Evolutionary conservation across 2,113 vertebrate species (phyloP), one percentile per base, ranked within the genome.

Genomic region (Raja brachyura): DNA sequence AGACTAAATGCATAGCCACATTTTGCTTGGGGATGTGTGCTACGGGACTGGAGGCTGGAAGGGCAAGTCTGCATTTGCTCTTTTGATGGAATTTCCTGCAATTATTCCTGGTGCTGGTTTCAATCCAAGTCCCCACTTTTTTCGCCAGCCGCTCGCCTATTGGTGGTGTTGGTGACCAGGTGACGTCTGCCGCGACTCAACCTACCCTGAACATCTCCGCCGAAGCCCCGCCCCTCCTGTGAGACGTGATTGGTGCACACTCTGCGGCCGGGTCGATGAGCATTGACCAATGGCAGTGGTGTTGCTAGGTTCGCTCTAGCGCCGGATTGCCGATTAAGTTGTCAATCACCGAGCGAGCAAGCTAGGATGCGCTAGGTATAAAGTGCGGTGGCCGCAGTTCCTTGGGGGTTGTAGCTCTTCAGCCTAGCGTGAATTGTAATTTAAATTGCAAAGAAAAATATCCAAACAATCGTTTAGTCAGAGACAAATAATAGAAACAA

Each of bases 161-260:
- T 86, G 83, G 83, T 16, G 16, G 31, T 4, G 0, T 1, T 4
- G 86, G 86, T 3, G 14, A 16, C 86, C 59, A 20, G 61, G 22
- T 86, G 81, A 85, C 81, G 81, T 85, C 81, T 85, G 20, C 88
- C 63, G 66, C 88, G 18, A 20, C 88, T 18, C 88, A 90, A 68
- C 66, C 88, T 48, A 90, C 31, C 61, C 13, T 92, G 66, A 68
- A 33, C 66, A 10, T 16, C 83, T 11, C 11, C 48, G 22, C 31
- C 76, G 75, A 4, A 9, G 48, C 31, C 18, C 66, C 61, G 63
- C 88, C 66, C 63, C n/a, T 61, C 0, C 16, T 16, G 14, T 8
- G 7, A 5, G 4, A 0, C 16, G 61, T 39, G n/a, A 90, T 90
- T 90, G 88, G 63, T 16, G 0, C 6, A 20, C 10, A 4, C 3